These are phyloP conservation scores for Mustelus asterias DNA, from an alignment of 2,113 vertebrate genomes.

Conservation along the genomic window DNA sequence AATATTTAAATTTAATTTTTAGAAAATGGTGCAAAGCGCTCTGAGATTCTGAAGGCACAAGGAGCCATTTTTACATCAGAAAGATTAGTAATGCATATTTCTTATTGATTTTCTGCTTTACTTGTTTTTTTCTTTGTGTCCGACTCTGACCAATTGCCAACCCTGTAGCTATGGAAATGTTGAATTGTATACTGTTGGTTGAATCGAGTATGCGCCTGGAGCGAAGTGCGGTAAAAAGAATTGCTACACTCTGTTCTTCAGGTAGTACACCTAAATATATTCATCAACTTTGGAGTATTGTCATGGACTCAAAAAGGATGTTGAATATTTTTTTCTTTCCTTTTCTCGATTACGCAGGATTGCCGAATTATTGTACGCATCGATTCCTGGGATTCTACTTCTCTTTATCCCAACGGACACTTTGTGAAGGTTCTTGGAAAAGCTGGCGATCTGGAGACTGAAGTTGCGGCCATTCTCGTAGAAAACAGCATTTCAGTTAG, in stretches of 20 bases:
- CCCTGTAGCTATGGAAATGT: neutral
- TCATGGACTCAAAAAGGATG: neutral
- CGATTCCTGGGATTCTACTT: constrained; percentile 87
- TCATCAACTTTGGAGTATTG: neutral
- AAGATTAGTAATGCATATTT: neutral
- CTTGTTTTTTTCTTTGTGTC: neutral
- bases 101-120: neutral
- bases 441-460: constrained; percentile 83
- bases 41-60: neutral
- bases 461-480: constrained; percentile 82
- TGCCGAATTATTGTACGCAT: constrained; percentile 83
- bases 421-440: constrained; percentile 81
- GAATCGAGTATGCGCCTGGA: neutral
- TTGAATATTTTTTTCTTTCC: neutral
- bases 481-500: constrained; percentile 81
- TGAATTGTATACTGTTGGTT: neutral
- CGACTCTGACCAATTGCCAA: neutral
- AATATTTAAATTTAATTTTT: neutral
- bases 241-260: neutral
- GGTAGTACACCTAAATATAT: neutral
- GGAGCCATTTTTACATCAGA: neutral
- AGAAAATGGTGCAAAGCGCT: neutral
- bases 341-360: constrained; percentile 57
- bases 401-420: constrained; percentile 86
- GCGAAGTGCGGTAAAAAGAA: neutral